Percentiles rank a stretch among this genome's conserved stretches.
Conservation (phyloP, 2,888 invertebrate genomes). For the Halocaridina rubra region DNA sequence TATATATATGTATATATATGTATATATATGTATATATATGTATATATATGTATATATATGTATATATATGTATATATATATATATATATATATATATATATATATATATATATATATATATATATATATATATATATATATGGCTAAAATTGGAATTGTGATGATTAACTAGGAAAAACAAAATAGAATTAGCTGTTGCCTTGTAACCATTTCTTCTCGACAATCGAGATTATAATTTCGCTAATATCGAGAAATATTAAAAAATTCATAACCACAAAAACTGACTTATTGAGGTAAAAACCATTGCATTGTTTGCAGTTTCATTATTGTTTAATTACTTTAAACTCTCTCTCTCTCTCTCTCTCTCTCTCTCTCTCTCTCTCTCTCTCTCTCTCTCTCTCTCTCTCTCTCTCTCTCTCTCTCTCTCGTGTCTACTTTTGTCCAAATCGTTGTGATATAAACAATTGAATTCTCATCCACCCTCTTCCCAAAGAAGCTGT, state of each 20-base stretch:
- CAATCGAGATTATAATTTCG: no score
- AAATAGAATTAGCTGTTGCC: no score
- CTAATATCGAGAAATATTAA: no score
- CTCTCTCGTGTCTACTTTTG: neutral
- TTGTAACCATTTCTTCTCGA: no score
- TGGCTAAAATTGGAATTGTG: no score
- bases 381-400: constrained; percentile 1
- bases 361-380: constrained; percentile 1
- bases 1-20: neutral
- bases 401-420: constrained; percentile 5
- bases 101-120: neutral
- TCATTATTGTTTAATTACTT: neutral
- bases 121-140: neutral
- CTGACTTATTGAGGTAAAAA: no score
- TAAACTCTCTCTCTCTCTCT: neutral
- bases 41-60: neutral
- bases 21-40: neutral
- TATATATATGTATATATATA: neutral
- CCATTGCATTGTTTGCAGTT: neutral
- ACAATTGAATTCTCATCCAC: constrained; percentile 32
- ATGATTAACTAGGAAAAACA: no score
- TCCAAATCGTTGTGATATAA: constrained; percentile 24
- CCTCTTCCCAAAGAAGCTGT: constrained; percentile 24
- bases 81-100: neutral
- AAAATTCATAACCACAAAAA: no score